phyloP scores from a whole-genome alignment of 2,113 vertebrate genomes.

The Malurus alboscapulatus region DNA sequence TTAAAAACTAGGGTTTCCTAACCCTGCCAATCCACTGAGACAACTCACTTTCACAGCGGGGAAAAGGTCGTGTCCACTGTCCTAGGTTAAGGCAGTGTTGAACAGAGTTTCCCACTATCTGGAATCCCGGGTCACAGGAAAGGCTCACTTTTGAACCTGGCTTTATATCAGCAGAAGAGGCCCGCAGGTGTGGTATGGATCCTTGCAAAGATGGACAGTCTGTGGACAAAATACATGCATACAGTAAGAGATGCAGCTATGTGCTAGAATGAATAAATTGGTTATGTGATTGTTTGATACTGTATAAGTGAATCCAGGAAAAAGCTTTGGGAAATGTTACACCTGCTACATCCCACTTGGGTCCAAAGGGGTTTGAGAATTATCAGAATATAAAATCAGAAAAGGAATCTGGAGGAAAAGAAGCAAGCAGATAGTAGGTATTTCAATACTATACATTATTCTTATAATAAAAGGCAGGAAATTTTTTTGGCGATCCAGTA shows the following conservation, averaged over 20 bases:
- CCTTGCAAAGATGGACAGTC: conserved; percentile 89
- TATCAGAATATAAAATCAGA: background rate
- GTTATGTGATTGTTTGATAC: background rate
- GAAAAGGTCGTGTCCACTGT: conserved; percentile 90
- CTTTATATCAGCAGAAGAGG: conserved; percentile 77
- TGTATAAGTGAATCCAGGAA: background rate
- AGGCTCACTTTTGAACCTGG: conserved; percentile 88
- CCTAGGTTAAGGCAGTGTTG: conserved; percentile 90
- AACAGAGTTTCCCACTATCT: conserved; percentile 90
- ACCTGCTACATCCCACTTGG: background rate
- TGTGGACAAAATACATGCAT: conserved; percentile 62
- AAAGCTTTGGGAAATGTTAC: background rate
- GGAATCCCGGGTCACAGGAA: conserved; percentile 91
- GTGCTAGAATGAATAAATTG: background rate
- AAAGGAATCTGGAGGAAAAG: background rate
- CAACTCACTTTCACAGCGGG: conserved; percentile 90
- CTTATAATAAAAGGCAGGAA: background rate
- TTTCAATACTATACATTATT: background rate
- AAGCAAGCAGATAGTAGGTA: background rate
- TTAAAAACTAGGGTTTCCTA: background rate
- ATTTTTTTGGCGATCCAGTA: background rate
- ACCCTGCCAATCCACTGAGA: background rate
- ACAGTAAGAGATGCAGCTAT: background rate
- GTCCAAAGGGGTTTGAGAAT: background rate
- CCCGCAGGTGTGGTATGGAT: conserved; percentile 79